phyloP scores from a whole-genome alignment of 2,888 invertebrate genomes.

The Boloria euphrosyne region DNA sequence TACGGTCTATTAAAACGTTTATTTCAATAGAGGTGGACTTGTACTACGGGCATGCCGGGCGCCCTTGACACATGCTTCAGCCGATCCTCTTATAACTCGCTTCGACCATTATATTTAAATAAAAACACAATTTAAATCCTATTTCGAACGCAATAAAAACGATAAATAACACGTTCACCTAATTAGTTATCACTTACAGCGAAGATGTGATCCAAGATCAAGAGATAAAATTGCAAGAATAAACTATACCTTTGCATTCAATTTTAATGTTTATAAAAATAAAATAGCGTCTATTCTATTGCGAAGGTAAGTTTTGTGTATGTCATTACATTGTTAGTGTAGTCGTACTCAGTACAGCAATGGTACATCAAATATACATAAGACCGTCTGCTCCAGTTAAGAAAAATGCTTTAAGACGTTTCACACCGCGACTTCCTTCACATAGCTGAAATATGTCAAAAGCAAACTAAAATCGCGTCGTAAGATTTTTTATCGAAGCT shows the following conservation, averaged over 20 bases:
- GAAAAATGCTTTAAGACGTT: slow-evolving; percentile 50
- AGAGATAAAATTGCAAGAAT: slow-evolving; percentile 36
- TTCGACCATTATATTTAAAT: slow-evolving; percentile 36
- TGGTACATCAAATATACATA: slow-evolving; percentile 62
- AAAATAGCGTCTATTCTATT: slow-evolving; percentile 34
- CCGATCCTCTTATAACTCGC: slow-evolving; percentile 38
- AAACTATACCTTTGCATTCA: slow-evolving; percentile 29
- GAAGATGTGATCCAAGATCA: slow-evolving; percentile 43
- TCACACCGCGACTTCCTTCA: too few species aligned
- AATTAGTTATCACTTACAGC: slow-evolving; percentile 45
- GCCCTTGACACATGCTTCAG: slow-evolving; percentile 65
- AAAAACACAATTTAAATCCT: slow-evolving; percentile 39
- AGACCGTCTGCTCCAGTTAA: slow-evolving; percentile 57
- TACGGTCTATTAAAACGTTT: slow-evolving; percentile 38
- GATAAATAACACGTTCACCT: slow-evolving; percentile 39
- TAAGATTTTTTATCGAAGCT: too few species aligned
- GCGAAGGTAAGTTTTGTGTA: neutral
- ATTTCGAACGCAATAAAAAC: slow-evolving; percentile 45
- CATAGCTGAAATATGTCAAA: too few species aligned
- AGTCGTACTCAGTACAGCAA: slow-evolving; percentile 26
- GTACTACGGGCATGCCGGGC: slow-evolving; percentile 44
- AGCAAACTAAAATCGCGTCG: neutral
- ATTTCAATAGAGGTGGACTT: slow-evolving; percentile 34
- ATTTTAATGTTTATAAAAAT: slow-evolving; percentile 27
- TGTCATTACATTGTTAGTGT: slow-evolving; percentile 32